phyloP scores from a whole-genome alignment of 2,797 vertebrate species.

The Danio tinwini region DNA sequence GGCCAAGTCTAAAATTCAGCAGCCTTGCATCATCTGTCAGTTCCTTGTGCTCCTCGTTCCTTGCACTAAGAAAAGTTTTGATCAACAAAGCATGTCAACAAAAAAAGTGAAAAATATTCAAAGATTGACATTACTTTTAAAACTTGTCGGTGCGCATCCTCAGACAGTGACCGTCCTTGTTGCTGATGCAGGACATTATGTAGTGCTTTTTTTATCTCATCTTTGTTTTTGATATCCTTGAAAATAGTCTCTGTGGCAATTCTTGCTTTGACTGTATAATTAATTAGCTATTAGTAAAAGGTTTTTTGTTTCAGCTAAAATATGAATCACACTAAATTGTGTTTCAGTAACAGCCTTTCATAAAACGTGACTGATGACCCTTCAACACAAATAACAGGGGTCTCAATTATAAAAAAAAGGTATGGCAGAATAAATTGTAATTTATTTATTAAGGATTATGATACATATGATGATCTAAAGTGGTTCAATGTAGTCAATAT shows the following conservation, averaged over 20 bases:
- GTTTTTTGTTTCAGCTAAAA: constrained; percentile 39
- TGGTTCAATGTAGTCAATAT: too few species aligned
- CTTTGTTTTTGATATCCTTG: constrained; percentile 49
- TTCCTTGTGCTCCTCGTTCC: too few species aligned
- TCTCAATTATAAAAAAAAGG: too few species aligned
- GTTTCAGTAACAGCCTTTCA: constrained; percentile 37
- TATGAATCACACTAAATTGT: constrained; percentile 17
- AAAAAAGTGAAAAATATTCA: constrained; percentile 50
- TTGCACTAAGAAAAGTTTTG: too few species aligned
- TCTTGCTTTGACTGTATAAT: constrained; percentile 35
- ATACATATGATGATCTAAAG: too few species aligned
- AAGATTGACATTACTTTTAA: constrained; percentile 29
- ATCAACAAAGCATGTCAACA: too few species aligned
- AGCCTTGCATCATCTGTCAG: too few species aligned
- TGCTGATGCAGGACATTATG: constrained; percentile 33
- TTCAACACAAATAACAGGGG: constrained; percentile 33
- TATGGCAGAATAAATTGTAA: too few species aligned
- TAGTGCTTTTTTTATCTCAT: constrained; percentile 26
- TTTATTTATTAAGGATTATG: too few species aligned
- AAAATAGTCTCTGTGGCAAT: constrained; percentile 13
- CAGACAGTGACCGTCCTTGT: constrained; percentile 37
- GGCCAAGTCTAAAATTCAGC: too few species aligned
- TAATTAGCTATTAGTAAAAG: constrained; percentile 38
- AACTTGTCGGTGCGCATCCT: constrained; percentile 17
- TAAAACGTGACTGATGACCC: constrained; percentile 40